phyloP scores from a whole-genome alignment of 2,113 vertebrate genomes.

The Tychaedon coryphoeus region DNA sequence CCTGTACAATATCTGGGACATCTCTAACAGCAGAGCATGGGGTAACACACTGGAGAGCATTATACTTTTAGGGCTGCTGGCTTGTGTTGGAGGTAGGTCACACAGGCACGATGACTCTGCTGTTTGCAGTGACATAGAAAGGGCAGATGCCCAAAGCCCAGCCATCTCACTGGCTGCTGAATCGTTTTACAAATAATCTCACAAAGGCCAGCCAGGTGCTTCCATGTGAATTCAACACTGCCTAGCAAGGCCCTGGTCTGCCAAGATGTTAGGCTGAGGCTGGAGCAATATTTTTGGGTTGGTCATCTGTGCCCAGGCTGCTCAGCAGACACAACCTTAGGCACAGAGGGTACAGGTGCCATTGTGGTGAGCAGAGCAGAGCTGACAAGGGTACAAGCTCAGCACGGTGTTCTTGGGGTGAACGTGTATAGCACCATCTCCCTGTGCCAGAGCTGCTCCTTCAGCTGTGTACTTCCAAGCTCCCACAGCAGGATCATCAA shows the following conservation, averaged over 20 bases:
- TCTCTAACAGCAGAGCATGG: background rate
- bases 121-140: background rate
- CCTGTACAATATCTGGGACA: fast-evolving
- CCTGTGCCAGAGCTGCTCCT: background rate
- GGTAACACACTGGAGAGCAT: background rate
- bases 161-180: background rate
- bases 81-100: background rate
- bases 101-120: background rate
- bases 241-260: background rate
- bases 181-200: background rate
- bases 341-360: background rate
- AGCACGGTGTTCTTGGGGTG: background rate
- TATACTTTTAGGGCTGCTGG: background rate
- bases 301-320: background rate
- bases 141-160: background rate
- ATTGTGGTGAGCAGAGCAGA: background rate
- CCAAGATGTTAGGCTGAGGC: background rate
- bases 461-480: background rate
- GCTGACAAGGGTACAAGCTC: background rate
- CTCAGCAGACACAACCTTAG: fast-evolving
- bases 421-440: fast-evolving
- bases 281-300: fast-evolving
- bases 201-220: background rate
- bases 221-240: background rate
- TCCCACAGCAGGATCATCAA: background rate